phyloP scores from a whole-genome alignment of 2,888 invertebrate genomes.

The Rhimphoctona megacephalus region DNA sequence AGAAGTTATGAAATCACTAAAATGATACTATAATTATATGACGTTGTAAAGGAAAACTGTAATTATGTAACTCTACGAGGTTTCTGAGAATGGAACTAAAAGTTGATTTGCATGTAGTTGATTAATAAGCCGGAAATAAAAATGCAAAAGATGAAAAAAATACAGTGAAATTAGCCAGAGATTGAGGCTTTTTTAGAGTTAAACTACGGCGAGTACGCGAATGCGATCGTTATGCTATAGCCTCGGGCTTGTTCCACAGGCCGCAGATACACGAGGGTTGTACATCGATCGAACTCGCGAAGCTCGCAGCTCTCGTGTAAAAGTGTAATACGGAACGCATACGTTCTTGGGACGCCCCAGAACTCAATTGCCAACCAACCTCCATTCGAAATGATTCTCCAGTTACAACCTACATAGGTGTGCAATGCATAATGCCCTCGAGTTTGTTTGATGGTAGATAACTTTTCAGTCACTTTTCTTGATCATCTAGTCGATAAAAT shows the following conservation, averaged over 20 bases:
- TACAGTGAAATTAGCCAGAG: conserved; percentile 13
- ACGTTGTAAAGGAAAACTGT: background rate
- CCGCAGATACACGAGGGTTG: conserved; percentile 35
- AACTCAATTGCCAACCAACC: conserved; percentile 33
- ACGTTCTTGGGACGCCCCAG: conserved; percentile 17
- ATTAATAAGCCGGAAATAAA: background rate
- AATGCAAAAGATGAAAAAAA: background rate
- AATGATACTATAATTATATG: background rate
- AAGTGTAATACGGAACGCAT: conserved; percentile 17
- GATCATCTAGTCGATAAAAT: background rate
- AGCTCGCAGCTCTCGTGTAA: conserved; percentile 52
- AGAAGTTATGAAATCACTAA: background rate
- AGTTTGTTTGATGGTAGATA: background rate
- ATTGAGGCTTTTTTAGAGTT: conserved; percentile 18
- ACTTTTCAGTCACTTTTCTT: background rate
- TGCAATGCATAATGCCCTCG: background rate
- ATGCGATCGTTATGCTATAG: conserved; percentile 68
- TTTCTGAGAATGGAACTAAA: background rate
- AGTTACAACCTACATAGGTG: background rate
- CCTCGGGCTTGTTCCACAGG: conserved; percentile 64
- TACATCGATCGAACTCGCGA: conserved; percentile 61
- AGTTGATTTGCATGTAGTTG: background rate
- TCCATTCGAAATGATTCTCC: conserved; percentile 24
- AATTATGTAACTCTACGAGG: background rate
- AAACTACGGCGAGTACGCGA: conserved; percentile 26